phyloP scores from a whole-genome alignment of 2,888 invertebrate genomes.

The Ormyrus rosae region DNA sequence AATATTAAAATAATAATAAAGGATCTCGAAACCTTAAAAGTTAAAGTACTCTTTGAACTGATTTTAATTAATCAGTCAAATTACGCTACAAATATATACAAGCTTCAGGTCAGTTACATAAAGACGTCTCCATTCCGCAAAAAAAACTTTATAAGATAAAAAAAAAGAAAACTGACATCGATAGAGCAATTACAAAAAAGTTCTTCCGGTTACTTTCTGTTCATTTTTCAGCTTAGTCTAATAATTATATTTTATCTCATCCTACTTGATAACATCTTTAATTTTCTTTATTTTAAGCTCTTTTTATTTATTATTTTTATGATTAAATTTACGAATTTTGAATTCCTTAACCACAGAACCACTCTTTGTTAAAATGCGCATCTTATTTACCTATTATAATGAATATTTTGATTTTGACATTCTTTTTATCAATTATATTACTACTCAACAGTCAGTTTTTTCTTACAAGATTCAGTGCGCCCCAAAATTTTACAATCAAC shows the following conservation, averaged over 20 bases:
- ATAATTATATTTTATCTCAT: slow-evolving; percentile 12
- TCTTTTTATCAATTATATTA: slow-evolving; percentile 25
- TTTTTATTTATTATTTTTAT: slow-evolving; percentile 21
- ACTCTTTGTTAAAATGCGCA: slow-evolving; percentile 34
- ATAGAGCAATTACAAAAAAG: slow-evolving; percentile 13
- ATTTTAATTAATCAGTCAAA: not conserved
- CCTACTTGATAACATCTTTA: slow-evolving; percentile 44
- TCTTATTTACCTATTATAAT: slow-evolving; percentile 4
- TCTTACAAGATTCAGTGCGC: slow-evolving; percentile 28
- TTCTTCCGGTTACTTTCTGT: slow-evolving; percentile 9
- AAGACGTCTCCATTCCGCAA: not conserved
- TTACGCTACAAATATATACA: slow-evolving; percentile 53
- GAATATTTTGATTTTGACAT: slow-evolving; percentile 42
- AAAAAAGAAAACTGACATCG: slow-evolving; percentile 27
- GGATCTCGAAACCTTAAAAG: slow-evolving; percentile 41
- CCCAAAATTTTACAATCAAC: not conserved
- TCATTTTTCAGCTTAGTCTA: slow-evolving; percentile 18
- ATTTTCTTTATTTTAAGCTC: slow-evolving; percentile 38
- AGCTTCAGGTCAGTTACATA: slow-evolving; percentile 18
- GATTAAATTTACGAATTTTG: slow-evolving; percentile 39
- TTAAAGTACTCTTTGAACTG: slow-evolving; percentile 7
- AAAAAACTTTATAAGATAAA: not conserved
- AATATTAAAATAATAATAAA: slow-evolving; percentile 53
- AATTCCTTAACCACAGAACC: slow-evolving; percentile 22
- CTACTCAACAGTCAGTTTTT: not conserved